Conservation (phyloP, 2,797 vertebrate genomes). For the Pseudopleuronectes americanus region DNA sequence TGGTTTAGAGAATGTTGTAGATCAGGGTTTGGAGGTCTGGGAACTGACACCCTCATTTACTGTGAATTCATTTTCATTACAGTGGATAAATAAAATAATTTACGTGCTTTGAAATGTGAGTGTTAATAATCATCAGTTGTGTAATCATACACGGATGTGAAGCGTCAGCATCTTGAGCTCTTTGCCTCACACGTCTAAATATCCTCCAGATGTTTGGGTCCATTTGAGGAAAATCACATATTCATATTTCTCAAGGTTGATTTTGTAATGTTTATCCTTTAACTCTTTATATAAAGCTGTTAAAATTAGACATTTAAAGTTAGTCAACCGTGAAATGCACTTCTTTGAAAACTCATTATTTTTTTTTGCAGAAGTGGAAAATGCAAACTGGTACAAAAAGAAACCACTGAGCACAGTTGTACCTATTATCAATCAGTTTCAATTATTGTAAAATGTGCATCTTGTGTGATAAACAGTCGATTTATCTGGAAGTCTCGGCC, state of each 20-base stretch:
- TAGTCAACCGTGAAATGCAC: too few species aligned
- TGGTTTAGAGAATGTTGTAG: background rate
- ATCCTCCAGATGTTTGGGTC: background rate
- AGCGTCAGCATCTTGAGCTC: background rate
- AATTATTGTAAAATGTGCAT: too few species aligned
- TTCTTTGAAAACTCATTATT: too few species aligned
- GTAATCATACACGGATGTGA: too few species aligned
- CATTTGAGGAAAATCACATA: background rate
- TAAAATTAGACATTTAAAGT: too few species aligned
- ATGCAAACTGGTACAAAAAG: too few species aligned
- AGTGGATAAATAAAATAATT: background rate
- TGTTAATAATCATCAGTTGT: background rate
- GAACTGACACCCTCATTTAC: too few species aligned
- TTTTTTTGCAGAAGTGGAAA: too few species aligned
- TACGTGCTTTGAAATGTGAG: background rate
- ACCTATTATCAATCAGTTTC: too few species aligned
- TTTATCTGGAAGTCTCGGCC: constrained; percentile 5
- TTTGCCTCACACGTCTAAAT: background rate
- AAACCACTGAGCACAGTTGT: too few species aligned
- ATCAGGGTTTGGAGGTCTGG: background rate
- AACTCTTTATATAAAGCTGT: too few species aligned
- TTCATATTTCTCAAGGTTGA: background rate
- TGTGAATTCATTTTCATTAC: background rate
- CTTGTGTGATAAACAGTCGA: background rate
- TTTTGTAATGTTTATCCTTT: too few species aligned